These are phyloP conservation scores for Amia ocellicauda DNA, from an alignment of 2,113 vertebrate species.

Conservation along the genomic window DNA sequence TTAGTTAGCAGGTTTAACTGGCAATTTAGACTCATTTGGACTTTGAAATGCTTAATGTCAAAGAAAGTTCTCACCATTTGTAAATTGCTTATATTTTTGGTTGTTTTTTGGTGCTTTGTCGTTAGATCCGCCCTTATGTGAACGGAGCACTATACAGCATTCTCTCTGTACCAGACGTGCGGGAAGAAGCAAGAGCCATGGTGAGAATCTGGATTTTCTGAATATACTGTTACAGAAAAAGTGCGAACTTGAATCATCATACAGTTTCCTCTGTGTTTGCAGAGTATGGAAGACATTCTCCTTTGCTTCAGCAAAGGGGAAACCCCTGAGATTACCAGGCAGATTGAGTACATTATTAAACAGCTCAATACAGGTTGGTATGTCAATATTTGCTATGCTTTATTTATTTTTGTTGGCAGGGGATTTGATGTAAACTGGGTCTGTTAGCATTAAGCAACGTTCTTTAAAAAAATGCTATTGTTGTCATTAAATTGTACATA, in stretches of 20 bases:
- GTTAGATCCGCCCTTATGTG: conserved; percentile 86
- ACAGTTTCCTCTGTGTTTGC: conserved; percentile 27
- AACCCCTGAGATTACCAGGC: conserved; percentile 79
- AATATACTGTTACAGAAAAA: not conserved
- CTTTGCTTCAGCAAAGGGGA: conserved; percentile 85
- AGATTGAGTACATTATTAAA: conserved; percentile 89
- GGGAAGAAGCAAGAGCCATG: conserved; percentile 90
- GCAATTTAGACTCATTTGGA: not conserved
- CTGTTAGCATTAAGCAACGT: too few species aligned
- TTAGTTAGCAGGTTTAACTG: too few species aligned
- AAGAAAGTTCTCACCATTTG: too few species aligned
- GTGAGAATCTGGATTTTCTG: conserved; percentile 58
- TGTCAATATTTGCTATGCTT: too few species aligned
- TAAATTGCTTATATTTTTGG: too few species aligned
- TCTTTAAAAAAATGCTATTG: too few species aligned
- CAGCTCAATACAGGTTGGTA: conserved; percentile 86
- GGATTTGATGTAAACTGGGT: too few species aligned
- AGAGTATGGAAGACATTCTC: conserved; percentile 94
- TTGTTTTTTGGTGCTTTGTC: conserved; percentile 3
- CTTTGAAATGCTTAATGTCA: not conserved
- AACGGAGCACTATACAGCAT: conserved; percentile 93
- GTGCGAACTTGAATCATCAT: too few species aligned
- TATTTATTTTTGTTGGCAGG: too few species aligned
- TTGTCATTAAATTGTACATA: too few species aligned
- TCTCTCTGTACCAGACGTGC: conserved; percentile 77